Evolutionary conservation across 2,113 vertebrate species (phyloP).

Genomic region (Austrofundulus limnaeus): DNA sequence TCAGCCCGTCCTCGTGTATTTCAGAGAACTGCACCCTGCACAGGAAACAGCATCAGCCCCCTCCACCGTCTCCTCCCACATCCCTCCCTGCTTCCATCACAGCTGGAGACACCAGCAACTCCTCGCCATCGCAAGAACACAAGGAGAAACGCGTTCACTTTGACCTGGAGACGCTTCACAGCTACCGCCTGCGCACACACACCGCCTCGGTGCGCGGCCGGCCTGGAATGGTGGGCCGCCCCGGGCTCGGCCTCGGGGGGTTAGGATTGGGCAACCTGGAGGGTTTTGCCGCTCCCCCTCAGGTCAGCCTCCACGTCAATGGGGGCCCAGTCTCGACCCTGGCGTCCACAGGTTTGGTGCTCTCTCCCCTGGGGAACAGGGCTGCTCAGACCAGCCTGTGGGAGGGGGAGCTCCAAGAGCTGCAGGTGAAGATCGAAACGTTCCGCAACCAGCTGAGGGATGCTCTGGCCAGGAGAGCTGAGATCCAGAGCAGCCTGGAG

Average conservation of each 20-base stretch:
- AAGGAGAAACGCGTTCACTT: conserved; percentile 81
- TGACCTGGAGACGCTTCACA: conserved; percentile 81
- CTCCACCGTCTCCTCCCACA: conserved; percentile 65
- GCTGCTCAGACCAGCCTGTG: conserved; percentile 59
- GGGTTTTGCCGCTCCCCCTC: conserved; percentile 46
- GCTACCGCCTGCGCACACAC: conserved; percentile 76
- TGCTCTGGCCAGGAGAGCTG: conserved; percentile 81
- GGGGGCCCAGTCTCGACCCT: conserved; percentile 45
- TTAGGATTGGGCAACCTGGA: conserved; percentile 52
- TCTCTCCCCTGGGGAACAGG: conserved; percentile 60
- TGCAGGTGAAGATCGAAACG: conserved; percentile 83
- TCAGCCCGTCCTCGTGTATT: conserved; percentile 77
- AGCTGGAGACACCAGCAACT: conserved; percentile 53
- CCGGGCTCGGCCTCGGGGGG: conserved; percentile 72
- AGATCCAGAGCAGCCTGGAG: conserved; percentile 83
- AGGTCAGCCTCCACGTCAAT: conserved; percentile 66
- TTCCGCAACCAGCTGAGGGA: conserved; percentile 80
- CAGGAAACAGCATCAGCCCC: conserved; percentile 72
- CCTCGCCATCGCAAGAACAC: conserved; percentile 52
- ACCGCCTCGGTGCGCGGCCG: conserved; percentile 65
- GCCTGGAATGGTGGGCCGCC: conserved; percentile 67
- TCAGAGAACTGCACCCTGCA: conserved; percentile 81
- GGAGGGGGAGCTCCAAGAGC: conserved; percentile 82
- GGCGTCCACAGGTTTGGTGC: conserved; percentile 66
- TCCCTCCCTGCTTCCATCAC: conserved; percentile 38